phyloP scores from a whole-genome alignment of 35 echinoderm and acorn worm species.

The Lytechinus variegatus region DNA sequence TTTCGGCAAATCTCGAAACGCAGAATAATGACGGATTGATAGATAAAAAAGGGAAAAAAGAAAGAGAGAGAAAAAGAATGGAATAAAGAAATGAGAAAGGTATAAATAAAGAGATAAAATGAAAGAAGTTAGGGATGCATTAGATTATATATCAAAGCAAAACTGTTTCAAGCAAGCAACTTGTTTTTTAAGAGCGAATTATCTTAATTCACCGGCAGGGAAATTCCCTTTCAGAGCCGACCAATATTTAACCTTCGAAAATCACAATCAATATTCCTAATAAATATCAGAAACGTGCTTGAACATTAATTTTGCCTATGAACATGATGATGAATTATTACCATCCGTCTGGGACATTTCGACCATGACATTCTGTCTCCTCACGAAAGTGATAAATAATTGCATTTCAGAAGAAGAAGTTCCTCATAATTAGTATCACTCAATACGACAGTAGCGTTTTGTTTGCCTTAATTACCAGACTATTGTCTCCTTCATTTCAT shows the following conservation, averaged over 20 bases:
- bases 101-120: background rate
- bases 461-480: background rate
- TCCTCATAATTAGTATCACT: background rate
- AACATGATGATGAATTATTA: background rate
- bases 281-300: background rate
- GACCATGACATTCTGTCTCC: background rate
- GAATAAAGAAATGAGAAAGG: background rate
- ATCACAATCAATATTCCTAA: background rate
- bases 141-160: background rate
- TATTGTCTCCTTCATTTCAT: background rate
- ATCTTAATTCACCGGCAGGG: background rate
- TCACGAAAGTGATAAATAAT: background rate
- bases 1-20: no score
- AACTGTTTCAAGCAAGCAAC: background rate
- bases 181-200: background rate
- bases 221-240: background rate
- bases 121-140: background rate
- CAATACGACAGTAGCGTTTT: background rate
- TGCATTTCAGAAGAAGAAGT: background rate
- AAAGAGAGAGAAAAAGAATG: background rate
- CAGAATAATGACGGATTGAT: no score
- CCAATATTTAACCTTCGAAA: background rate
- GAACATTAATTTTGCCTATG: background rate
- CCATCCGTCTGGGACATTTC: background rate
- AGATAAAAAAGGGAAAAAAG: no score